Conservation (phyloP, 2,113 vertebrate genomes). For the Saccopteryx leptura region DNA sequence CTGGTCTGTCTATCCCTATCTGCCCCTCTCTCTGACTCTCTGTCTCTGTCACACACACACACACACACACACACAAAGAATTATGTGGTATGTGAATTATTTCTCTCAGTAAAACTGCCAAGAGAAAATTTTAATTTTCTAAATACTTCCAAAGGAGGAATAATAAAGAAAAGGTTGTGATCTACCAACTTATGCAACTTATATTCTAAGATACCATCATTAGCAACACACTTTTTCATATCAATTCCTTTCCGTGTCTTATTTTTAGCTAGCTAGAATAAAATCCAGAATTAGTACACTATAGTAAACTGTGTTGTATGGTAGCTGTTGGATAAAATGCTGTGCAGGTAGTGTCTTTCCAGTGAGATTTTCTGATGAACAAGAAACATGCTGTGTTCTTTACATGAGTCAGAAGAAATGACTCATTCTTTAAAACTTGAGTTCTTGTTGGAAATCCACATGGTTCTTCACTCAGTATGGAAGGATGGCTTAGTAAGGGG, state of each 20-base stretch:
- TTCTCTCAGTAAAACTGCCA: neutral
- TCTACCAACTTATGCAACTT: neutral
- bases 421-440: neutral
- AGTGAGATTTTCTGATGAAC: neutral
- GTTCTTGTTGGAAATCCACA: neutral
- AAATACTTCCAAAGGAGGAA: neutral
- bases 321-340: neutral
- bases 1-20: too few relatives aligned
- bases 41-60: too few relatives aligned
- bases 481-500: neutral
- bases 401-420: neutral
- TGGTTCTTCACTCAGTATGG: neutral
- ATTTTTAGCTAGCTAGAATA: neutral
- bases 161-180: neutral
- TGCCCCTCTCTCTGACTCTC: too few relatives aligned
- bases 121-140: slow-evolving; percentile 1
- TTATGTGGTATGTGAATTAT: neutral
- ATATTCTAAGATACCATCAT: neutral
- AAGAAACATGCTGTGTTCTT: neutral
- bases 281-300: neutral
- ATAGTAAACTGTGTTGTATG: neutral
- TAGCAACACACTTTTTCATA: neutral
- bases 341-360: neutral
- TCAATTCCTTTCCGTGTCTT: accelerated
- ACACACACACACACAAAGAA: neutral